Percentiles rank a stretch among this genome's conserved stretches.
Conservation (phyloP, 92 coral and sea anemone genomes). For the Epizoanthus ramosus region DNA sequence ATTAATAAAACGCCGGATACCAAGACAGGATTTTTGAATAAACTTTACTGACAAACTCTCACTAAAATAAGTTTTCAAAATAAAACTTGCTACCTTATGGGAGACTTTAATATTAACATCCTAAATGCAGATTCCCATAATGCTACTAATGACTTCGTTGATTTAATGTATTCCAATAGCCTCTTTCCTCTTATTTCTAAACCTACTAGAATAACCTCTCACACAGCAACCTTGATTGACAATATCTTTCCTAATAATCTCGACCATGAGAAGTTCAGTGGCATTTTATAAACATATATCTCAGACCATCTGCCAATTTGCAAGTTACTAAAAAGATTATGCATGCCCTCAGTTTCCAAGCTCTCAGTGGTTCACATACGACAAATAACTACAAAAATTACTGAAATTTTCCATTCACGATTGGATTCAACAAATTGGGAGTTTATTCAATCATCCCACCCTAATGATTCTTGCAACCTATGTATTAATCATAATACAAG, state of each 20-base stretch:
- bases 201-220: conserved; percentile 41
- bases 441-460: not conserved
- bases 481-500: no score
- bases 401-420: not conserved
- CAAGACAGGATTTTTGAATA: not conserved
- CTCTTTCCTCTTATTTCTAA: conserved; percentile 47
- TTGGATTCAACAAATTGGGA: conserved; percentile 8
- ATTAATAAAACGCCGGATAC: conserved; percentile 34
- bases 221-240: conserved; percentile 37
- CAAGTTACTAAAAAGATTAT: conserved; percentile 11
- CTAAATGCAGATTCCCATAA: conserved; percentile 26
- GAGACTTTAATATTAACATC: no score
- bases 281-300: conserved; percentile 37
- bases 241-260: conserved; percentile 45
- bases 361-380: not conserved
- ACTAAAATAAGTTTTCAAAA: conserved; percentile 35
- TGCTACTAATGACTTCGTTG: conserved; percentile 40
- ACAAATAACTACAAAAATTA: not conserved
- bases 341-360: no score
- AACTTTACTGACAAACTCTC: not conserved
- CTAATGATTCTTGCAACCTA: not conserved
- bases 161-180: conserved; percentile 40
- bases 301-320: conserved; percentile 47
- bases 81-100: conserved; percentile 26
- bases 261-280: conserved; percentile 23